phyloP scores from a whole-genome alignment of 2,888 invertebrate genomes.

The Hyppa rectilinea region DNA sequence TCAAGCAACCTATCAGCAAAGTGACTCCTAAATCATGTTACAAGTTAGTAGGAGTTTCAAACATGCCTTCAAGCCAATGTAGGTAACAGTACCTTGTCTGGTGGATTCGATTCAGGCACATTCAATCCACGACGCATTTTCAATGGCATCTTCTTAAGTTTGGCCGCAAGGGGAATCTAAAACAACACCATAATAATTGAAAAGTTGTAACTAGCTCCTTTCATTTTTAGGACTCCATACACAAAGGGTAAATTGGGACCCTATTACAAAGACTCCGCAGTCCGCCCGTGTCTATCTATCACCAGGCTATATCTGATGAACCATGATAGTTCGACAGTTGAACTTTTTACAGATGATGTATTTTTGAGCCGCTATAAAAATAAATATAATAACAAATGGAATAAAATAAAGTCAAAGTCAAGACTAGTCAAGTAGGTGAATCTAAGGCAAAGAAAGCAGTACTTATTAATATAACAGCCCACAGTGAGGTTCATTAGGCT shows the following conservation, averaged over 20 bases:
- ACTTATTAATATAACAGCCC: neutral
- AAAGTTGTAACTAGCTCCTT: neutral
- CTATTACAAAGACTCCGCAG: too few species aligned
- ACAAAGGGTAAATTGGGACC: too few species aligned
- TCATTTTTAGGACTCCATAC: too few species aligned
- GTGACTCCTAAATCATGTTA: neutral
- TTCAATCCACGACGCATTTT: slow-evolving; percentile 30
- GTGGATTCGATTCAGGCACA: slow-evolving; percentile 9
- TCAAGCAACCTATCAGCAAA: neutral
- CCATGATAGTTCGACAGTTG: too few species aligned
- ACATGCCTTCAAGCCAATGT: neutral
- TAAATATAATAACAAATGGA: too few species aligned
- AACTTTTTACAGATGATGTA: too few species aligned
- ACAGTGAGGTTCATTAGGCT: neutral
- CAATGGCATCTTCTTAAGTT: slow-evolving; percentile 27
- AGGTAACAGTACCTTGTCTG: slow-evolving; percentile 45
- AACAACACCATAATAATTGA: slow-evolving; percentile 16
- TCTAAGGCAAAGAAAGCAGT: neutral
- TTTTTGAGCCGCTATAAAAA: too few species aligned
- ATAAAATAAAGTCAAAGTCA: too few species aligned
- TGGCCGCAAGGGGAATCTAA: slow-evolving; percentile 58
- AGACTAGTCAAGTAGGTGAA: too few species aligned
- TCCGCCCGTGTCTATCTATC: too few species aligned
- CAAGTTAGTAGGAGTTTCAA: neutral
- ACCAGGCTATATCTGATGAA: too few species aligned